Conservation (phyloP, 1,140 invertebrate species). For the Zaprionus kolodkinae region DNA sequence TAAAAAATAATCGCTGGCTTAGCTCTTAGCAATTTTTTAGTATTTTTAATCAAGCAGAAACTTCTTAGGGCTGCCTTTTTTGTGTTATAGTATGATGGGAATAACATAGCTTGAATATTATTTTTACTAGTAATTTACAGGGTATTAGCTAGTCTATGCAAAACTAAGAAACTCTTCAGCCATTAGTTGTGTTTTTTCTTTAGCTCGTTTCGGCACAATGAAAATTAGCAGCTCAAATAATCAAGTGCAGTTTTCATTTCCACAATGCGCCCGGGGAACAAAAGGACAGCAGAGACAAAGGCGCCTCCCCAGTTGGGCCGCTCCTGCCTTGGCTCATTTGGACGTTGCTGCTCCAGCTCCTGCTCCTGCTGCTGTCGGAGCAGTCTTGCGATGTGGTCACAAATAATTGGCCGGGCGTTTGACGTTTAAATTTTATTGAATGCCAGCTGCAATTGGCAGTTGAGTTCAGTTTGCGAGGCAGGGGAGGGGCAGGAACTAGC, state of each 20-base stretch:
- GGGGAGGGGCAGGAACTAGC: too few relatives aligned
- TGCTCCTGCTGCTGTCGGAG: slow-evolving; percentile 34
- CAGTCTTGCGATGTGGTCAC: slow-evolving; percentile 62
- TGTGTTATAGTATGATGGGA: too few relatives aligned
- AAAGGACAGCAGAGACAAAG: slow-evolving; percentile 51
- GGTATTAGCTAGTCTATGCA: neutral
- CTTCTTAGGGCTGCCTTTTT: too few relatives aligned
- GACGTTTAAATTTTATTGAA: slow-evolving; percentile 80
- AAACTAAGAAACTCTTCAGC: neutral
- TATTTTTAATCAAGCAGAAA: too few relatives aligned
- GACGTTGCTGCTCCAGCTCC: too few relatives aligned
- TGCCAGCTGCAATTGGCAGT: slow-evolving; percentile 77
- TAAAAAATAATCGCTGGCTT: too few relatives aligned
- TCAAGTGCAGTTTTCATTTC: slow-evolving; percentile 78
- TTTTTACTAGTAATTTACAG: neutral
- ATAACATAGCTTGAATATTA: too few relatives aligned
- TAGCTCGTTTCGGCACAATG: slow-evolving; percentile 56
- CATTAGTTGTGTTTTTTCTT: slow-evolving; percentile 16
- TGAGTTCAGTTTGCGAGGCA: slow-evolving; percentile 31
- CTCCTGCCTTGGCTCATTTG: neutral
- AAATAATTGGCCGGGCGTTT: slow-evolving; percentile 76
- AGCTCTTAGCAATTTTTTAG: too few relatives aligned
- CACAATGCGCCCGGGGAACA: slow-evolving; percentile 67
- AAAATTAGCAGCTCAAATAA: slow-evolving; percentile 78
- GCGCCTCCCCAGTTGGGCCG: slow-evolving; percentile 1